Evolutionary conservation across 2,888 invertebrate genomes (phyloP).

Genomic region (Cheilosia vulpina): DNA sequence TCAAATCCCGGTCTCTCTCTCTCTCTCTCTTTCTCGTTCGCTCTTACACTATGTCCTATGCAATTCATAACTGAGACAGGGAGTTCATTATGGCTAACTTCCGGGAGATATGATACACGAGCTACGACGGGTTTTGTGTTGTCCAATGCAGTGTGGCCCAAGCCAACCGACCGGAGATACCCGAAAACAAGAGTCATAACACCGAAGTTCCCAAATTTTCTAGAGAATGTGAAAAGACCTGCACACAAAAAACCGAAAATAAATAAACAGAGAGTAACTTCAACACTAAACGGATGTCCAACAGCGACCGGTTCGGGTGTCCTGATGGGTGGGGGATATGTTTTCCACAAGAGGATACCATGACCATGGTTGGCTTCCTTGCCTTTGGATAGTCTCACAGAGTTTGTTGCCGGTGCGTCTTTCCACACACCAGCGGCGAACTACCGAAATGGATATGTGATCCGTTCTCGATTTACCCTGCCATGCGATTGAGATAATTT

Average conservation of each 20-base stretch:
- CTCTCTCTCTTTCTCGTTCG: not conserved
- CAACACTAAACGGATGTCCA: constrained; percentile 10
- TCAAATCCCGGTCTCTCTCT: not conserved
- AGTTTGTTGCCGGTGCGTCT: not conserved
- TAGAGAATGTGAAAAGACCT: not conserved
- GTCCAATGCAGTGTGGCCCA: constrained; percentile 12
- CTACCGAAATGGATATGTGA: not conserved
- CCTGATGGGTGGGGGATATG: not conserved
- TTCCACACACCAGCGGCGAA: not conserved
- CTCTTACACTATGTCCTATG: not conserved
- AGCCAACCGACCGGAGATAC: too few relatives aligned
- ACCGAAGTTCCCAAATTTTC: constrained; percentile 5
- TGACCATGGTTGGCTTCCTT: not conserved
- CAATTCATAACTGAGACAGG: constrained; percentile 9
- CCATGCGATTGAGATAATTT: not conserved
- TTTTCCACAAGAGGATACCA: not conserved
- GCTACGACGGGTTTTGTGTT: constrained; percentile 11
- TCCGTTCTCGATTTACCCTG: not conserved
- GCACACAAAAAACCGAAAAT: not conserved
- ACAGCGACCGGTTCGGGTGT: not conserved
- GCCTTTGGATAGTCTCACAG: too few relatives aligned
- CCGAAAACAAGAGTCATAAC: constrained; percentile 17
- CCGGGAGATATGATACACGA: constrained; percentile 32
- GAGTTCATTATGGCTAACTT: constrained; percentile 36
- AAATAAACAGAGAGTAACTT: not conserved